Percentiles rank a stretch among this genome's conserved stretches.
phyloP scores from a whole-genome alignment of 23 tunicate genomes.

The Halocynthia roretzi region DNA sequence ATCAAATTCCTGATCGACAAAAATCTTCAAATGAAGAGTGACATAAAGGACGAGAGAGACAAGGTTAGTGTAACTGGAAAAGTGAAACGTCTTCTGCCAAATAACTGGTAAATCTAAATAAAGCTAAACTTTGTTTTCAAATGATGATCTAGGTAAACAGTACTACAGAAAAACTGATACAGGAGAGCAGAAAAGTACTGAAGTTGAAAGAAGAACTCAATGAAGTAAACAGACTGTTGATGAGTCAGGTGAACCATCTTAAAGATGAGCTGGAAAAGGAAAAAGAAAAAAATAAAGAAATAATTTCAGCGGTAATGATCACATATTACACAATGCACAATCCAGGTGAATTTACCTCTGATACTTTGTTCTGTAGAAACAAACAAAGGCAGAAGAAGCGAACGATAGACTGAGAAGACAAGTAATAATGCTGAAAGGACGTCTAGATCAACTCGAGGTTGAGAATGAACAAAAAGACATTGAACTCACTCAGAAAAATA shows the following conservation, averaged over 20 bases:
- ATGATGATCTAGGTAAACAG: slow-evolving; percentile 37
- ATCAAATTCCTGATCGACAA: slow-evolving; percentile 9
- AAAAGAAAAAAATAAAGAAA: slow-evolving; percentile 12
- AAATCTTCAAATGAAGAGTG: slow-evolving; percentile 2
- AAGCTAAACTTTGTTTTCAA: background rate
- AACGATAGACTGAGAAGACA: slow-evolving; percentile 49
- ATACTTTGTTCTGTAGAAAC: slow-evolving; percentile 12
- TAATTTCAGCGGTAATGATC: slow-evolving; percentile 8
- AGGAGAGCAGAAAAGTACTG: slow-evolving; percentile 65
- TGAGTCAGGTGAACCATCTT: slow-evolving; percentile 21
- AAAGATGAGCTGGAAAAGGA: slow-evolving; percentile 30
- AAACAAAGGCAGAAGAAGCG: slow-evolving; percentile 21
- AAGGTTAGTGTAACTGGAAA: background rate
- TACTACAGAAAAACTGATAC: slow-evolving; percentile 57
- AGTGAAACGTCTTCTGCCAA: background rate
- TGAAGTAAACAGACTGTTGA: slow-evolving; percentile 9
- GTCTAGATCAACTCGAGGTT: slow-evolving; percentile 55
- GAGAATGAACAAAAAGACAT: slow-evolving; percentile 17
- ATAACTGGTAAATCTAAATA: background rate
- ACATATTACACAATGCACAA: background rate
- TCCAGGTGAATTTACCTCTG: background rate
- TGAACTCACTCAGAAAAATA: no score
- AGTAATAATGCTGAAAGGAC: slow-evolving; percentile 47
- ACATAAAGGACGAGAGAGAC: background rate
- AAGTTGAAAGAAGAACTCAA: slow-evolving; percentile 58